A percentile compares a stretch with the other conserved stretches of the same genome.
phyloP scores from a whole-genome alignment of 2,113 vertebrate genomes.

The Heterochromis multidens region DNA sequence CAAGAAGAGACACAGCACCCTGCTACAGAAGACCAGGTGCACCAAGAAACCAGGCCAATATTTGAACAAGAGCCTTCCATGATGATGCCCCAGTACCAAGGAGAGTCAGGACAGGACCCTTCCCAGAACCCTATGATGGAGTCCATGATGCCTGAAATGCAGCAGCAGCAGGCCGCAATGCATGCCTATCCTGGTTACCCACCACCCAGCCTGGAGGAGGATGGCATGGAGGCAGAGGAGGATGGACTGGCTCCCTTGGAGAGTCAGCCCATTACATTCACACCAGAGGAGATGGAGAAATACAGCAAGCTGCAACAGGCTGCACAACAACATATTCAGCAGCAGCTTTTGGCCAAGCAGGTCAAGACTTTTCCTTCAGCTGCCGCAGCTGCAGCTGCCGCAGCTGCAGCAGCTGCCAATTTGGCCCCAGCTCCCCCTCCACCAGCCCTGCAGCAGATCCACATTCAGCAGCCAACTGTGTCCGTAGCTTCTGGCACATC shows the following conservation, averaged over 20 bases:
- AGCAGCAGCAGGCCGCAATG: slow-evolving; percentile 70
- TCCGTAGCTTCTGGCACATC: slow-evolving; percentile 87
- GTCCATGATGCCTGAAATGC: slow-evolving; percentile 79
- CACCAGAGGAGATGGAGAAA: slow-evolving; percentile 98
- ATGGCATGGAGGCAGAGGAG: slow-evolving; percentile 84
- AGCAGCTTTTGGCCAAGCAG: slow-evolving; percentile 96
- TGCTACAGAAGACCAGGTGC: slow-evolving; percentile 68
- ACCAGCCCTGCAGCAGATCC: slow-evolving; percentile 86
- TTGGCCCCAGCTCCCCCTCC: slow-evolving; percentile 77
- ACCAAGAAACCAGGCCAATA: slow-evolving; percentile 61
- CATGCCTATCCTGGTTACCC: slow-evolving; percentile 83
- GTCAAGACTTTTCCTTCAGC: slow-evolving; percentile 91
- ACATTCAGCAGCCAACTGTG: slow-evolving; percentile 90
- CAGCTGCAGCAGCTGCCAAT: slow-evolving; percentile 70
- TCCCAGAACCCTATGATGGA: slow-evolving; percentile 77
- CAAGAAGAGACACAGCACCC: slow-evolving; percentile 73
- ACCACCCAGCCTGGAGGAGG: slow-evolving; percentile 80
- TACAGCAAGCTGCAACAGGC: slow-evolving; percentile 98
- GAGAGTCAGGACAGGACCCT: slow-evolving; percentile 68
- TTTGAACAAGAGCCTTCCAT: slow-evolving; percentile 73
- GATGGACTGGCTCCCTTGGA: slow-evolving; percentile 91
- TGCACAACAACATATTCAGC: slow-evolving; percentile 97
- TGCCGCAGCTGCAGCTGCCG: slow-evolving; percentile 74
- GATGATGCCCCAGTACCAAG: slow-evolving; percentile 71
- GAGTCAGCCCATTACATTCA: slow-evolving; percentile 98